These are phyloP conservation scores for Anisognathus igniventris DNA, from an alignment of 2,797 vertebrate species.

Conservation along the genomic window DNA sequence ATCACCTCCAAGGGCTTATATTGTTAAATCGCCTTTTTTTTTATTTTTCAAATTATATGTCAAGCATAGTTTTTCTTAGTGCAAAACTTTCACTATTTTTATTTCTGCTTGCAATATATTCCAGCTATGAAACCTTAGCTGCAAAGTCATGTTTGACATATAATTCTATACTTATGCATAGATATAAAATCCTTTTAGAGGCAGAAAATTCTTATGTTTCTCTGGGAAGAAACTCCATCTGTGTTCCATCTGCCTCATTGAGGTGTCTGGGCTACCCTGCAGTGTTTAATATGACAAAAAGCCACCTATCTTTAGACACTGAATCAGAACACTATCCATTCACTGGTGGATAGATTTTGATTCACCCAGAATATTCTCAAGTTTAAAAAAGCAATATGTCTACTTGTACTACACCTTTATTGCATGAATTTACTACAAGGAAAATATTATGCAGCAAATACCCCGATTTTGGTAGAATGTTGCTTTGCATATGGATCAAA, in stretches of 20 bases:
- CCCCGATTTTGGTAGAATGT: neutral
- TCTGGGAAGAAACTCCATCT: neutral
- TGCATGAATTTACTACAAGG: neutral
- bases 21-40: neutral
- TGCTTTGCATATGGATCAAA: neutral
- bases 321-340: neutral
- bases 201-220: neutral
- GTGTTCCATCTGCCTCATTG: neutral
- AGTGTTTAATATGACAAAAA: neutral
- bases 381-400: accelerated
- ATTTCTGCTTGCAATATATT: neutral
- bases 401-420: neutral
- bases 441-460: neutral
- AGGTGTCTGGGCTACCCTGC: neutral
- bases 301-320: neutral
- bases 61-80: neutral
- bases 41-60: neutral
- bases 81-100: neutral
- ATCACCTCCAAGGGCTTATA: neutral
- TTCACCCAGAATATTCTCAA: neutral
- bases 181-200: neutral
- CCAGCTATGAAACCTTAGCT: neutral
- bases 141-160: neutral
- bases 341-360: neutral
- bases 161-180: neutral